Conservation (phyloP, 1,140 invertebrate genomes). For the Asbolus verrucosus region DNA sequence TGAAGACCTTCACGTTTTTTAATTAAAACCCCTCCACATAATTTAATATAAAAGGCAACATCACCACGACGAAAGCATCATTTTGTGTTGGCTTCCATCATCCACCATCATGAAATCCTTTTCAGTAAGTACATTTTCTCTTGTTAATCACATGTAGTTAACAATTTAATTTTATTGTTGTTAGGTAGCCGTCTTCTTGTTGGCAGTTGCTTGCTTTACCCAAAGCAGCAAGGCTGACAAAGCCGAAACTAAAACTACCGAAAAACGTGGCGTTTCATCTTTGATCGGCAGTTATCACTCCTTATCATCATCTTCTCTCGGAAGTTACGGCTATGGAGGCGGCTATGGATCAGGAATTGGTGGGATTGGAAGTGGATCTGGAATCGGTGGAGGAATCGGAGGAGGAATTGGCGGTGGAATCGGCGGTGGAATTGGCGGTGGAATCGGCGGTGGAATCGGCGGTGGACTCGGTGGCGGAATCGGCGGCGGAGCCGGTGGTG, state of each 20-base stretch:
- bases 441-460: constrained; percentile 11
- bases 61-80: constrained; percentile 12
- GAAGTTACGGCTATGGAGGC: constrained; percentile 59
- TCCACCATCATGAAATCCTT: constrained; percentile 26
- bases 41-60: constrained; percentile 16
- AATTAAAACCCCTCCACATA: constrained; percentile 14
- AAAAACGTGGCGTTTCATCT: constrained; percentile 35
- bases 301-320: too few species aligned
- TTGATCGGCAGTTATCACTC: background rate
- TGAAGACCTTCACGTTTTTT: background rate
- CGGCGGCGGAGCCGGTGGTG: constrained; percentile 40
- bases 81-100: constrained; percentile 35
- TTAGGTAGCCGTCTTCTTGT: constrained; percentile 45
- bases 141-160: background rate
- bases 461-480: constrained; percentile 19
- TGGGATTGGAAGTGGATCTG: constrained; percentile 35
- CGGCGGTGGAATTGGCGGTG: constrained; percentile 36
- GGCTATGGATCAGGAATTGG: constrained; percentile 58
- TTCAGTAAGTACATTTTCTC: constrained; percentile 1
- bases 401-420: constrained; percentile 23
- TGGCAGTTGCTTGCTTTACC: constrained; percentile 35
- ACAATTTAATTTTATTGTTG: background rate
- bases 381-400: constrained; percentile 42
- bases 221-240: constrained; percentile 34
- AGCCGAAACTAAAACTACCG: constrained; percentile 15